Percentiles rank a stretch among this genome's conserved stretches.
These are phyloP conservation scores for Dasyornis broadbenti DNA, from an alignment of 2,113 vertebrate genomes.

Conservation along the genomic window DNA sequence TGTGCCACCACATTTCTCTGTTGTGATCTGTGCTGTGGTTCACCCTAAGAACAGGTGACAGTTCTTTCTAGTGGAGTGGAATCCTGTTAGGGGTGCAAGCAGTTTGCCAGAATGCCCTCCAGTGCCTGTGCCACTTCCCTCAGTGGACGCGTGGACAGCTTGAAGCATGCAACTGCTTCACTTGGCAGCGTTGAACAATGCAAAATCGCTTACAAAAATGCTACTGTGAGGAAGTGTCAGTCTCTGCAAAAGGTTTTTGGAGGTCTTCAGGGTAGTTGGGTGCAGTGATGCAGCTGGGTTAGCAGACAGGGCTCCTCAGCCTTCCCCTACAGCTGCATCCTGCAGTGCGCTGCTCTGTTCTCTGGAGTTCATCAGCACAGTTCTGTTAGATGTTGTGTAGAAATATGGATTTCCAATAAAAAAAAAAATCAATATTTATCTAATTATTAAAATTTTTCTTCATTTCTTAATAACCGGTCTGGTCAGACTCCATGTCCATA, in stretches of 20 bases:
- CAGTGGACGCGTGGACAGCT: neutral
- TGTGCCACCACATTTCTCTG: neutral
- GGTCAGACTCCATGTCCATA: neutral
- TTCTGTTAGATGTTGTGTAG: neutral
- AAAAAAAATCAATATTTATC: neutral
- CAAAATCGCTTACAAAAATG: neutral
- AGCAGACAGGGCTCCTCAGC: neutral
- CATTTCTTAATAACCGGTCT: neutral
- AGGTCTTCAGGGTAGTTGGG: neutral
- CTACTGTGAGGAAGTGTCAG: neutral
- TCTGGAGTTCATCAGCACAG: neutral
- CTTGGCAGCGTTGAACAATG: neutral
- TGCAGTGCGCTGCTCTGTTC: neutral
- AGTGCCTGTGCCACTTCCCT: neutral
- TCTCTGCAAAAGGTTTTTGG: neutral
- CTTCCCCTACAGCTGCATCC: neutral
- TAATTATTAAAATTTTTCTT: neutral
- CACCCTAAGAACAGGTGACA: neutral
- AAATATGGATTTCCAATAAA: neutral
- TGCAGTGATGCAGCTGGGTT: neutral
- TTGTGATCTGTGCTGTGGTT: neutral
- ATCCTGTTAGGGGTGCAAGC: neutral
- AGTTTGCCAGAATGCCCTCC: neutral
- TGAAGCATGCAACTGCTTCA: accelerated
- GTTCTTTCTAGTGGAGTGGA: neutral